phyloP scores from a whole-genome alignment of 2,888 invertebrate genomes.

The Cryptophagus acutangulus region DNA sequence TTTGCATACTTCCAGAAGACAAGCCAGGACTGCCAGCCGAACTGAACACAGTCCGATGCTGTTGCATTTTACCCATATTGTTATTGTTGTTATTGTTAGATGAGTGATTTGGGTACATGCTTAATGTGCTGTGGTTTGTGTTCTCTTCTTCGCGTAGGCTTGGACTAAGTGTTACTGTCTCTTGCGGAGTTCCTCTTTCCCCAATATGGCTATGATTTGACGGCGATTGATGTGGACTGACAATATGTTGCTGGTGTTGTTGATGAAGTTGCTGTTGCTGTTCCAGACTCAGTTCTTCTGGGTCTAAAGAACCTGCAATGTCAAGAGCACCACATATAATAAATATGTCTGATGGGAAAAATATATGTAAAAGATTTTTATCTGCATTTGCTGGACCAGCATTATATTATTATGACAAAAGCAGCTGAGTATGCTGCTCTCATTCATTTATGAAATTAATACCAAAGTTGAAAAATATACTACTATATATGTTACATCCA shows the following conservation, averaged over 20 bases:
- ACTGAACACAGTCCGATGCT: slow-evolving; percentile 59
- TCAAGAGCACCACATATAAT: no score
- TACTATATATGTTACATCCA: no score
- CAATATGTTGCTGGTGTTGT: slow-evolving; percentile 34
- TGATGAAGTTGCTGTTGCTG: slow-evolving; percentile 53
- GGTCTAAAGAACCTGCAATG: slow-evolving; percentile 74
- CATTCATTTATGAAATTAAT: no score
- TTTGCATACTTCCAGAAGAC: slow-evolving; percentile 47
- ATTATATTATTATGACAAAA: background rate
- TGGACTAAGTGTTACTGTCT: slow-evolving; percentile 52
- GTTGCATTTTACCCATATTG: slow-evolving; percentile 40
- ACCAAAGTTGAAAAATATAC: no score
- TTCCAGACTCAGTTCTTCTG: slow-evolving; percentile 72
- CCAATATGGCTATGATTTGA: slow-evolving; percentile 48
- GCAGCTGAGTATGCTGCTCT: slow-evolving; percentile 1
- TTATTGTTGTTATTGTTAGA: slow-evolving; percentile 38
- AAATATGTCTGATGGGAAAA: no score
- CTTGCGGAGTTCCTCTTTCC: slow-evolving; percentile 54
- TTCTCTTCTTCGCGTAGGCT: slow-evolving; percentile 69
- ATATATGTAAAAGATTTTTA: no score
- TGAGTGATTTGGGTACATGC: slow-evolving; percentile 53
- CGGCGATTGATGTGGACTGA: slow-evolving; percentile 38
- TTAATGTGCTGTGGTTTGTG: slow-evolving; percentile 64
- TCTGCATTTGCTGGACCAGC: background rate
- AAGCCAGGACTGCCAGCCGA: slow-evolving; percentile 57